A percentile compares a stretch with the other conserved stretches of the same genome.
phyloP scores from a whole-genome alignment of 2,888 invertebrate species.

The Mythimna ferrago region DNA sequence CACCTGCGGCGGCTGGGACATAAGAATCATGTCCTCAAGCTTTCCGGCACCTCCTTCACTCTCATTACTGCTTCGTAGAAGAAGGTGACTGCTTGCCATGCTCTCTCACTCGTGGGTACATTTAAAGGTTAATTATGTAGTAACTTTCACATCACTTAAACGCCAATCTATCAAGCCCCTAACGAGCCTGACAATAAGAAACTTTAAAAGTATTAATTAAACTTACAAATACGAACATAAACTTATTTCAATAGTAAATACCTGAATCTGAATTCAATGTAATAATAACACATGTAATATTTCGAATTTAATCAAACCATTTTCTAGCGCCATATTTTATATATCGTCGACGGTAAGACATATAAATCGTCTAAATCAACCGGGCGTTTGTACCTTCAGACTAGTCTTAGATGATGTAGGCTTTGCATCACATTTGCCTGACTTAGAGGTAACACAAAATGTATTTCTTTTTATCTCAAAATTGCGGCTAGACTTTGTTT shows the following conservation, averaged over 20 bases:
- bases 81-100: no score
- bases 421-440: conserved; percentile 45
- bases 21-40: no score
- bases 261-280: conserved; percentile 5
- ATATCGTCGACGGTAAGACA: conserved; percentile 5
- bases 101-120: no score
- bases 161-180: not conserved
- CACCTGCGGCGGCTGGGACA: no score
- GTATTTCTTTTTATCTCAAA: conserved; percentile 15
- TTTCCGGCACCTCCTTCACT: no score
- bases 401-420: conserved; percentile 33
- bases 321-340: conserved; percentile 11
- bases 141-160: conserved; percentile 6
- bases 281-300: not conserved
- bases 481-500: conserved; percentile 9
- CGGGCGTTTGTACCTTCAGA: conserved; percentile 10
- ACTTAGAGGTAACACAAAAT: conserved; percentile 4
- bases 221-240: not conserved
- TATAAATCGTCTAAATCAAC: conserved; percentile 32
- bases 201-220: no score
- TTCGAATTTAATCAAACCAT: conserved; percentile 4
- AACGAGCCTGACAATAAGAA: not conserved
- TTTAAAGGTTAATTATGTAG: no score
- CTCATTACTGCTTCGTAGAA: no score
- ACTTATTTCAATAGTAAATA: not conserved